Evolutionary conservation across 2,797 vertebrate genomes (phyloP), one percentile per base, ranked within the genome.

Genomic region (Xiphophorus birchmanni): DNA sequence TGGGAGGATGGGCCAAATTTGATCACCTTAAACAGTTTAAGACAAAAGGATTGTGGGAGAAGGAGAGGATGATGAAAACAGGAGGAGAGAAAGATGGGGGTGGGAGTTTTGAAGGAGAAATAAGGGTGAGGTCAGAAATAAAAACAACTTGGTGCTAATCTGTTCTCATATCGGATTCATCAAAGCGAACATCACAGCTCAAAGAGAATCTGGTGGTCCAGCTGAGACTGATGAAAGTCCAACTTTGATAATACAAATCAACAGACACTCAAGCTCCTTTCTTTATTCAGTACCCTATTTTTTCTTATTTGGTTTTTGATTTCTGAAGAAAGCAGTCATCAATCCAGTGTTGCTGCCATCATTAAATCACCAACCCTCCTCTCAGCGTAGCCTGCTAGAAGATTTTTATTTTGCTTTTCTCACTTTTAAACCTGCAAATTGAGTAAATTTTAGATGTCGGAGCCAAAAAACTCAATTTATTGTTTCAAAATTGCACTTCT

Each of bases 11-110:
- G 94, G 92, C 86, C 87, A 45, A 90, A 93, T 94, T 89, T 80
- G 90, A 94, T 94, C 94, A 94, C 94, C 92, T 95, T 95, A 95
- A 96, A 95, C 94, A 95, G 93, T 95, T 93, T 90, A 91, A 93
- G 91, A 92, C 93, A 92, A 93, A 90, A 91, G 89, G 88, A 56
- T 81, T 87, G 47, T 75, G 82, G 87, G 87, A 93, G 87, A 88
- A 91, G 80, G 77, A 79, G 79, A 74, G 74, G 77, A 88, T 47
- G 87, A 88, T 87, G 86, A 88, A 92, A 92, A 86, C 82, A 89
- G 77, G 81, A 90, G 65, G 23, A 84, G 87, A 89, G 83, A 91
- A 87, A 90, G 67, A 77, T 44, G 80, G 60, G 81, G 83, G 77
- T 76, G 86, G 78, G 89, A 81, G 75, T 65, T 81, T 82, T 35